These are phyloP conservation scores for Mesoclemmys tuberculata DNA, from an alignment of 2,113 vertebrate genomes.

Conservation along the genomic window DNA sequence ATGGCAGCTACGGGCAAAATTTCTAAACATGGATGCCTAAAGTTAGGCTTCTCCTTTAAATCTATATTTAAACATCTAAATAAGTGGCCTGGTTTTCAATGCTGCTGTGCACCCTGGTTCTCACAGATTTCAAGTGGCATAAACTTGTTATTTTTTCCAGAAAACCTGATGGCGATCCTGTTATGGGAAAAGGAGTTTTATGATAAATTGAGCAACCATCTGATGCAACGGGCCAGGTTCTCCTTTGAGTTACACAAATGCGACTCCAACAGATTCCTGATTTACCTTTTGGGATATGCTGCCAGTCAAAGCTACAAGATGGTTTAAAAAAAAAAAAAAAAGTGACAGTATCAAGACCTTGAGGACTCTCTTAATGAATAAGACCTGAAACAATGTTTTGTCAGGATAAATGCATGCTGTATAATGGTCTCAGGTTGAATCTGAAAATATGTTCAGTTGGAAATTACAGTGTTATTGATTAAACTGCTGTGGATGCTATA, in stretches of 20 bases:
- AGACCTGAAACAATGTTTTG: constrained; percentile 44
- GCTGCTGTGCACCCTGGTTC: background rate
- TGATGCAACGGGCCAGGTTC: background rate
- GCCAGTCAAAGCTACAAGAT: background rate
- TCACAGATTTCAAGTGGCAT: background rate
- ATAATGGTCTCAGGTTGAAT: constrained; percentile 35
- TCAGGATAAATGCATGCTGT: constrained; percentile 36
- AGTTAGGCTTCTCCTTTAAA: background rate
- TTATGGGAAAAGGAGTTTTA: background rate
- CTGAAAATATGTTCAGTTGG: background rate
- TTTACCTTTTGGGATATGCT: background rate
- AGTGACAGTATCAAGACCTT: constrained; percentile 8
- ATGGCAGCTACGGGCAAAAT: background rate
- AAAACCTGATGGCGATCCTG: background rate
- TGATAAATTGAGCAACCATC: background rate
- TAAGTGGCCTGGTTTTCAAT: background rate
- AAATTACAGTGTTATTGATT: constrained; percentile 33
- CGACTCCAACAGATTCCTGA: background rate
- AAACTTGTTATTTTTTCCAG: background rate
- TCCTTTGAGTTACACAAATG: fast-evolving
- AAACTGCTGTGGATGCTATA: constrained; percentile 32
- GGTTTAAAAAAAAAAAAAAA: background rate
- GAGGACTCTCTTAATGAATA: constrained; percentile 56
- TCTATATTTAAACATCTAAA: background rate
- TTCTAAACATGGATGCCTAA: background rate